phyloP scores from a whole-genome alignment of 2,888 invertebrate species.

The Polymixis flavicincta region DNA sequence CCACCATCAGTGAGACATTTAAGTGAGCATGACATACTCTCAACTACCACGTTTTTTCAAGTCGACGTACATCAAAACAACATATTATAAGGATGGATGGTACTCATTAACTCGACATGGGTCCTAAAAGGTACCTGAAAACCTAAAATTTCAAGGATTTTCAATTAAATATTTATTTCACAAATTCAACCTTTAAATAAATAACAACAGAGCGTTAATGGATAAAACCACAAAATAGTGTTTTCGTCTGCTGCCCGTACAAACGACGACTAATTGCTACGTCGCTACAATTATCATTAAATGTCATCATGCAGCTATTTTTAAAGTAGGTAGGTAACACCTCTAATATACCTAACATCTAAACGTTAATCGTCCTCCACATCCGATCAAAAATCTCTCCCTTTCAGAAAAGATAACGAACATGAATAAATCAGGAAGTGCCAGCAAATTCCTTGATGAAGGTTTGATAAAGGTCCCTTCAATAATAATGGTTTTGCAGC shows the following conservation, averaged over 20 bases:
- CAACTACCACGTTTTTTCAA: too few relatives aligned
- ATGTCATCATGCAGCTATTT: constrained; percentile 4
- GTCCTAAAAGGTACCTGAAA: constrained; percentile 1
- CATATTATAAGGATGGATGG: too few relatives aligned
- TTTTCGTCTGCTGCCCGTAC: not conserved
- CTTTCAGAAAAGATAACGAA: constrained; percentile 13
- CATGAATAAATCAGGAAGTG: constrained; percentile 42
- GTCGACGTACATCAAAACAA: too few relatives aligned
- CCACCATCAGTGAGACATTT: too few relatives aligned
- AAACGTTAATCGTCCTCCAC: constrained; percentile 11
- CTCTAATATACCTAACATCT: not conserved
- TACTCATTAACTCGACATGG: not conserved
- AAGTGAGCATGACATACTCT: too few relatives aligned
- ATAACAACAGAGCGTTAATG: constrained; percentile 40
- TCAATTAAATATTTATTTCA: constrained; percentile 32
- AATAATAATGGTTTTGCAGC: constrained; percentile 26
- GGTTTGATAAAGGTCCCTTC: constrained; percentile 52
- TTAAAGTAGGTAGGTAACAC: constrained; percentile 5
- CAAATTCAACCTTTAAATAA: constrained; percentile 29
- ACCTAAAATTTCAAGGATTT: not conserved
- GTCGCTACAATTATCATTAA: constrained; percentile 21
- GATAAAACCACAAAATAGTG: constrained; percentile 40
- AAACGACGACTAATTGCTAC: constrained; percentile 17
- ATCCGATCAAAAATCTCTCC: constrained; percentile 14
- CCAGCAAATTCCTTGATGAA: constrained; percentile 45